phyloP scores from a whole-genome alignment of 2,113 vertebrate genomes.

The Pandion haliaetus region DNA sequence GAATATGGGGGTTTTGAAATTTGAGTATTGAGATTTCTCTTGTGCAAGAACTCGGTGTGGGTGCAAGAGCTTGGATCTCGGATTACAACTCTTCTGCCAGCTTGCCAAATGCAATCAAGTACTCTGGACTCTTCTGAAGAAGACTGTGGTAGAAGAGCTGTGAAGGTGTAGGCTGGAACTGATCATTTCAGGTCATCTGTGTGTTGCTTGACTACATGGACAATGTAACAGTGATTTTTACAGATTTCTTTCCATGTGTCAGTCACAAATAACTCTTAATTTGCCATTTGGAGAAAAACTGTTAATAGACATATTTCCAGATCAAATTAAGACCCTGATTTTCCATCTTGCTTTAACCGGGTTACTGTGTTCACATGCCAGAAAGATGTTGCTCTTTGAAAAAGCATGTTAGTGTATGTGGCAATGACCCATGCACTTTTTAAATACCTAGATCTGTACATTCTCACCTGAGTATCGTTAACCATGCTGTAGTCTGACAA shows the following conservation, averaged over 20 bases:
- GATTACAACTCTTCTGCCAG: neutral
- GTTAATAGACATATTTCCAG: neutral
- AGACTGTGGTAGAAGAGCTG: neutral
- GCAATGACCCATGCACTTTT: conserved; percentile 21
- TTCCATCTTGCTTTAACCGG: neutral
- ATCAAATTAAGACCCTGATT: neutral
- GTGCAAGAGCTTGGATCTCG: neutral
- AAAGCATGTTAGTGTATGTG: conserved; percentile 37
- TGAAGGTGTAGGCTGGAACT: neutral
- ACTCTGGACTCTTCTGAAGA: neutral
- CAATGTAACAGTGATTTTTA: neutral
- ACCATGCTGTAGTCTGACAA: conserved; percentile 14
- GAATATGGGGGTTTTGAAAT: neutral
- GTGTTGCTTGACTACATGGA: neutral
- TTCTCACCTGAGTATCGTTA: neutral
- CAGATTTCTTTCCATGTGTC: neutral
- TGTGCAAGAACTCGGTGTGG: neutral
- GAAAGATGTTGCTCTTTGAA: conserved; percentile 19
- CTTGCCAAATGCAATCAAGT: neutral
- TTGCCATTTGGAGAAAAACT: neutral
- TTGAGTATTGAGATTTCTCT: neutral
- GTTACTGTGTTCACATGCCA: conserved; percentile 40
- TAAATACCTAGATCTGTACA: neutral
- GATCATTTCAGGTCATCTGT: neutral
- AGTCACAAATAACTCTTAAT: neutral